These are phyloP conservation scores for Phortica magna DNA, from an alignment of 2,888 invertebrate genomes.

Conservation along the genomic window DNA sequence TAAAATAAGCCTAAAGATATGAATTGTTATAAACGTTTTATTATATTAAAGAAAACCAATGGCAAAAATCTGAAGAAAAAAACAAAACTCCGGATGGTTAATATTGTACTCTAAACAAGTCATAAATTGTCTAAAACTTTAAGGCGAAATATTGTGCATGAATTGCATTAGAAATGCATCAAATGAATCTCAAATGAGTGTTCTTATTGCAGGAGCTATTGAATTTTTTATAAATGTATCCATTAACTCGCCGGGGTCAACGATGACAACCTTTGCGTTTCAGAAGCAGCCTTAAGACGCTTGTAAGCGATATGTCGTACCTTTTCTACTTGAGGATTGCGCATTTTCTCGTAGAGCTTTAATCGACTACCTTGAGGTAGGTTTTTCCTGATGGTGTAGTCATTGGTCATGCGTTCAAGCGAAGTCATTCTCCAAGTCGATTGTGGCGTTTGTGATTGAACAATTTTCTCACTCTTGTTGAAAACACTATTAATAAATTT, in stretches of 20 bases:
- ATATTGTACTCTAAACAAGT: not conserved
- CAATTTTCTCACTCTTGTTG: not conserved
- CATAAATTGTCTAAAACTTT: constrained; percentile 21
- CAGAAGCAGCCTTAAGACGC: not conserved
- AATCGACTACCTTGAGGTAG: not conserved
- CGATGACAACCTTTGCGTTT: not conserved
- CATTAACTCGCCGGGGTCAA: too few species aligned
- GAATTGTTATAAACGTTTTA: constrained; percentile 73
- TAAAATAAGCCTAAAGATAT: constrained; percentile 69
- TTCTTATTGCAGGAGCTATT: not conserved
- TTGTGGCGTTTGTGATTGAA: not conserved
- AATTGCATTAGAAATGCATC: constrained; percentile 22
- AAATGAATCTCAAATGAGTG: not conserved
- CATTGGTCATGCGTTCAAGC: not conserved
- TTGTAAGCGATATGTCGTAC: not conserved
- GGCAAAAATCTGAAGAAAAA: constrained; percentile 5
- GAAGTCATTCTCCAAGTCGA: not conserved
- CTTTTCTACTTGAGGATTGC: not conserved
- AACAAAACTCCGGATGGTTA: not conserved
- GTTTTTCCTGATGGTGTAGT: not conserved
- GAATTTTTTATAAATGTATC: too few species aligned
- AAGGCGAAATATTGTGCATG: not conserved
- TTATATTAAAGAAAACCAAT: constrained; percentile 50
- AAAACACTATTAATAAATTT: constrained; percentile 45
- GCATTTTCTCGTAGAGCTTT: not conserved